These are phyloP conservation scores for Bos javanicus DNA, from an alignment of 2,113 vertebrate species.

Conservation along the genomic window DNA sequence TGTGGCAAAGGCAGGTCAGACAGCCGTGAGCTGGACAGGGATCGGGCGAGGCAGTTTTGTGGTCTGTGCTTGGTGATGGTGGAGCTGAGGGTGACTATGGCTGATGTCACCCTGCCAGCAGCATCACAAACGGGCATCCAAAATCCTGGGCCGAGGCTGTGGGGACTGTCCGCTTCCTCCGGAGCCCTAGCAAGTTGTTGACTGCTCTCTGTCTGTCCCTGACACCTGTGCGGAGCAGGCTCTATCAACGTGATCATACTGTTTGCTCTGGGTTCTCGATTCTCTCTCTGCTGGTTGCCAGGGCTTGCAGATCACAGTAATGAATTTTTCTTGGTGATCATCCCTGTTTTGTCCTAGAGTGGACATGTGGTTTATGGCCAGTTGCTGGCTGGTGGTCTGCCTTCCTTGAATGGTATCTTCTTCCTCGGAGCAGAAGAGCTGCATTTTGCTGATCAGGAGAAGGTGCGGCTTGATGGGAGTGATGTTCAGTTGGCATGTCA, in stretches of 20 bases:
- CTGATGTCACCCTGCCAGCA: background rate
- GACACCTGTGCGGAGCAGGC: background rate
- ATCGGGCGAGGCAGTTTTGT: background rate
- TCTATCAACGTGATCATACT: background rate
- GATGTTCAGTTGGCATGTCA: background rate
- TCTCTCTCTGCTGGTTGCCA: background rate
- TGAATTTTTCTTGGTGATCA: background rate
- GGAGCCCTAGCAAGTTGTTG: background rate
- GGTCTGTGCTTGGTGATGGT: background rate
- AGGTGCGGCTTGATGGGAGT: background rate
- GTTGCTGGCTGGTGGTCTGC: background rate
- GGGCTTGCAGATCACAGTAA: background rate
- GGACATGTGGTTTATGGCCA: background rate
- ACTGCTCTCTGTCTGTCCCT: background rate
- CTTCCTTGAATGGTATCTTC: background rate
- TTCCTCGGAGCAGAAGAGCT: slow-evolving; percentile 39
- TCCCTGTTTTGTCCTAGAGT: background rate
- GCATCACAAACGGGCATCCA: background rate
- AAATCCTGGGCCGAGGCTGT: background rate
- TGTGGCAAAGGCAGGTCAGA: slow-evolving; percentile 31
- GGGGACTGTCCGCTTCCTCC: background rate
- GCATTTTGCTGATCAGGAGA: slow-evolving; percentile 31
- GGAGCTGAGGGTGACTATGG: slow-evolving; percentile 1
- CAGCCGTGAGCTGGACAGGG: background rate
- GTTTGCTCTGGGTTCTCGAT: slow-evolving; percentile 32